A percentile compares a stretch with the other conserved stretches of the same genome.
phyloP scores from a whole-genome alignment of 2,113 vertebrate genomes.

The Peromyscus polionotus region DNA sequence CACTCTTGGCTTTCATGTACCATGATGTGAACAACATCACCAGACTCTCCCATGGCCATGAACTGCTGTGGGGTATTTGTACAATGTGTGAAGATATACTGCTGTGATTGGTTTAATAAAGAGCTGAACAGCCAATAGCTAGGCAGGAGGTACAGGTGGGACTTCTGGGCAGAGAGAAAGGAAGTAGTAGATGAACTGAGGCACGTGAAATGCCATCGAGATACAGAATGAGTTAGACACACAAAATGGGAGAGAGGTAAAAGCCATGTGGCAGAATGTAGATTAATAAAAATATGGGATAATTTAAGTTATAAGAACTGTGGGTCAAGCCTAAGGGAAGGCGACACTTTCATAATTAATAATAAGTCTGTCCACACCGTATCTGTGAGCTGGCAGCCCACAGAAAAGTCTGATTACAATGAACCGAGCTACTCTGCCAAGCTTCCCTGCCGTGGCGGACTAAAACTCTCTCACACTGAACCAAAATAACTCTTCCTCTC shows the following conservation, averaged over 20 bases:
- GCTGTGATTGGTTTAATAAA: neutral
- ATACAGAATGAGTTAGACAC: neutral
- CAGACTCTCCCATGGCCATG: neutral
- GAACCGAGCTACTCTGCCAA: neutral
- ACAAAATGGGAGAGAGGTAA: neutral
- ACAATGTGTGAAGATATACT: neutral
- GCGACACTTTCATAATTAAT: neutral
- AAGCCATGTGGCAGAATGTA: neutral
- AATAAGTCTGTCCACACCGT: neutral
- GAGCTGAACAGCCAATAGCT: neutral
- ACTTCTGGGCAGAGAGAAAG: neutral
- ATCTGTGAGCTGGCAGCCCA: neutral
- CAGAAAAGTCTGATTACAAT: neutral
- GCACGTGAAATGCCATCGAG: neutral
- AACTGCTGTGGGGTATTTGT: neutral
- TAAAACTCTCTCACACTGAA: neutral
- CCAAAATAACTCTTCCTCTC: neutral
- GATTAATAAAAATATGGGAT: neutral
- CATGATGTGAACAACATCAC: neutral
- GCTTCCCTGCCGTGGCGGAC: neutral
- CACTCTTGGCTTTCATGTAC: neutral
- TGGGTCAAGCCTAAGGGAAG: neutral
- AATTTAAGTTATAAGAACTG: neutral
- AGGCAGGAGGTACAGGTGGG: neutral
- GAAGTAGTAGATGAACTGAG: neutral